phyloP scores from a whole-genome alignment of 2,113 vertebrate genomes.

The Panthera tigris region DNA sequence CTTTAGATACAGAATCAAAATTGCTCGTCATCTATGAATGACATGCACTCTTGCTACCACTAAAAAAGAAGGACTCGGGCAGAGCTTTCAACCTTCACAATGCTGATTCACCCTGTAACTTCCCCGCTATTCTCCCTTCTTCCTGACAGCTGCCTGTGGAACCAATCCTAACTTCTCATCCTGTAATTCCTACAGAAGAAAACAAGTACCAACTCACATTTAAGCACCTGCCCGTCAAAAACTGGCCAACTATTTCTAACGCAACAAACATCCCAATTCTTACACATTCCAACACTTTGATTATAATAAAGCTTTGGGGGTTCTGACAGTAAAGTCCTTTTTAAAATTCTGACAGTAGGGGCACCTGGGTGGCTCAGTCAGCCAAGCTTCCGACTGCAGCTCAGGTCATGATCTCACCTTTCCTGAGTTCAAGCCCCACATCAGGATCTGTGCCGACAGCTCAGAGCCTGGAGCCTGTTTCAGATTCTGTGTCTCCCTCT shows the following conservation, averaged over 20 bases:
- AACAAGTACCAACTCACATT: neutral
- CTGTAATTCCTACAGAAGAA: constrained; percentile 14
- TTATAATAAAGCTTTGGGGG: neutral
- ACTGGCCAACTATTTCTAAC: neutral
- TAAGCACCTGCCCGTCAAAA: neutral
- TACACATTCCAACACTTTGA: neutral
- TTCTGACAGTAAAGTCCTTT: neutral
- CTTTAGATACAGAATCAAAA: neutral
- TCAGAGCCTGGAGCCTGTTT: too few relatives aligned
- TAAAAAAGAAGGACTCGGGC: neutral
- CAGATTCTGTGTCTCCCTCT: too few relatives aligned
- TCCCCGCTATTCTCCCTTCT: neutral
- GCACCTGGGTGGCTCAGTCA: too few relatives aligned
- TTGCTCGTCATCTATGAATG: too few relatives aligned
- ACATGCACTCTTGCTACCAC: neutral
- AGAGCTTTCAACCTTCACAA: neutral
- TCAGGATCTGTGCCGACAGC: too few relatives aligned
- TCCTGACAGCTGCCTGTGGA: neutral
- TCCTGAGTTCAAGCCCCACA: too few relatives aligned
- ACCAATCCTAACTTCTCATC: neutral
- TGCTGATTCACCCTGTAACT: neutral
- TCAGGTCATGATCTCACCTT: too few relatives aligned
- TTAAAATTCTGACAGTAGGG: neutral
- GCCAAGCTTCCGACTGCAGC: too few relatives aligned
- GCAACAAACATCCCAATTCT: neutral